Evolutionary conservation across 2,888 invertebrate species (phyloP), one percentile per base, ranked within the genome.

Genomic region (Hipparchia sbordonii): DNA sequence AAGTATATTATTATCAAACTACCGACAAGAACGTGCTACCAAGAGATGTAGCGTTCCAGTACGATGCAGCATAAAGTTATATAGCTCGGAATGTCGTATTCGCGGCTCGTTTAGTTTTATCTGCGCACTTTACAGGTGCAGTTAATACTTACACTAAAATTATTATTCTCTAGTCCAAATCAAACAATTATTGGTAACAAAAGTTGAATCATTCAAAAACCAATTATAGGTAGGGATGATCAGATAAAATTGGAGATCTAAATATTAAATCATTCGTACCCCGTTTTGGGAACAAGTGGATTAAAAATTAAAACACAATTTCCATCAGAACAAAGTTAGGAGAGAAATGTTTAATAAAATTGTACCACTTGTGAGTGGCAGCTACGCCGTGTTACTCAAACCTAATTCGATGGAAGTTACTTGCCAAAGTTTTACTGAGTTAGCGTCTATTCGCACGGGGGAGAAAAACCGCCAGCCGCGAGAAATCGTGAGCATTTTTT

Each of bases 381-480:
- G 75, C 69, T 69, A 69, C 68, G 60, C 75, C 73, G 71, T 71
- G 73, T 73, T 75, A 70, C 63, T 67, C 66, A 67, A 75, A 71
- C 73, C 73, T 73, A 75, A 75, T 75, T 75, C 69, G 12, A 63
- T 54, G 65, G 59, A 69, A 75, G 75, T 71, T 73, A 75, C 75
- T 71, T 69, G 68, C 46, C 63, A 76, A 78, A 74, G 51, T 63
- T 78, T 76, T 76, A 52, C 51, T 52, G 72, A 76, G 75, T 78
- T 76, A 73, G 56, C 6, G 56, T 23, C 7, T 6, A 57, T 57
- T 57, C 23, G 57, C 57, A 57, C 57, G 13, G 23, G 8, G 2
- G 57, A 13, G 23, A 8, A 9, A 57, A 57, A 57, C 13, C 57
- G 23, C 57, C 7, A 8, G 23, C 23, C 23, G 23, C 23, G 23